Conservation (phyloP, 2,797 vertebrate species). For the Triplophysa bombifrons region DNA sequence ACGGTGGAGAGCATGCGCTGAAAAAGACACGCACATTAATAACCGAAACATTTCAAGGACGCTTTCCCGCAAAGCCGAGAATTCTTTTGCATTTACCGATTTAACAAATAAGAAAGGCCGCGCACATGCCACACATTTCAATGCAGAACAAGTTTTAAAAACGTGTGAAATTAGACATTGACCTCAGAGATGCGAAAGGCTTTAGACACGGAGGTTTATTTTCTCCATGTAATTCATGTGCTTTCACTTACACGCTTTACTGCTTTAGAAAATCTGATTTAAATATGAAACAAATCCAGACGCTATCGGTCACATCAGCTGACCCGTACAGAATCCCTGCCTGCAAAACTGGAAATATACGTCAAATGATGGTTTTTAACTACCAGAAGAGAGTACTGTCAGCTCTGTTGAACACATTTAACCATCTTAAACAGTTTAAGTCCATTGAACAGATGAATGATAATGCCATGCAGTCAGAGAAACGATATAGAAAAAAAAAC, state of each 20-base stretch:
- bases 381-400: neutral
- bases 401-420: neutral
- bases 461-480: neutral
- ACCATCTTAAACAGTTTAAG: neutral
- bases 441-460: neutral
- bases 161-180: neutral
- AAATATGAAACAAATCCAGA: neutral
- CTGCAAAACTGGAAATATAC: neutral
- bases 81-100: slow-evolving; percentile 17
- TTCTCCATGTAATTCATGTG: neutral
- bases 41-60: slow-evolving; percentile 23
- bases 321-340: neutral
- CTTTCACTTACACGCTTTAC: neutral
- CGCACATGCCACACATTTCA: slow-evolving; percentile 4
- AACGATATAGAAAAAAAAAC: neutral
- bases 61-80: neutral
- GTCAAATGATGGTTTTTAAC: neutral
- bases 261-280: neutral
- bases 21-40: slow-evolving; percentile 25
- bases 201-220: neutral
- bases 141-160: slow-evolving; percentile 4
- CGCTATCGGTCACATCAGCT: neutral
- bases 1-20: neutral
- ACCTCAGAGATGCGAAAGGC: neutral
- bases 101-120: slow-evolving; percentile 13